A percentile compares a stretch with the other conserved stretches of the same genome.
These are phyloP conservation scores for Napeogenes inachia DNA, from an alignment of 2,888 invertebrate genomes.

Conservation along the genomic window DNA sequence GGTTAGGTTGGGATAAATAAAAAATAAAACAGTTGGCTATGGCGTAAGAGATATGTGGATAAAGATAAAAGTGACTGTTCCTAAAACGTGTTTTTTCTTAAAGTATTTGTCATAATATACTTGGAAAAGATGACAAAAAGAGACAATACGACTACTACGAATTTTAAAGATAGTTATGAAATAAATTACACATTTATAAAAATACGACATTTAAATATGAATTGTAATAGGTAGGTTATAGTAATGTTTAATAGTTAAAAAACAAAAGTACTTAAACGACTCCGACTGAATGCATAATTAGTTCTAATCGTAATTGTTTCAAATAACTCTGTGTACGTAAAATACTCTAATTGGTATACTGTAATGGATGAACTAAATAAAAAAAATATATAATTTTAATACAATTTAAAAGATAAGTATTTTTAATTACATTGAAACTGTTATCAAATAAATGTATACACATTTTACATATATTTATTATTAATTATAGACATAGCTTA, in stretches of 20 bases:
- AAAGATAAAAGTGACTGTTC: neutral
- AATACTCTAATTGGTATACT: slow-evolving; percentile 34
- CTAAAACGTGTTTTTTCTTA: neutral
- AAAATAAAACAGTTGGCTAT: slow-evolving; percentile 18
- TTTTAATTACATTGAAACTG: too few relatives aligned
- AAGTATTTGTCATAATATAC: too few relatives aligned
- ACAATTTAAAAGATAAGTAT: neutral
- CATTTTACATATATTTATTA: too few relatives aligned
- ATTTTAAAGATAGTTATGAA: too few relatives aligned
- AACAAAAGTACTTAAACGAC: slow-evolving; percentile 31
- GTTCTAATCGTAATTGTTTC: slow-evolving; percentile 34
- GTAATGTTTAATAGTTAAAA: too few relatives aligned
- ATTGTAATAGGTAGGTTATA: too few relatives aligned
- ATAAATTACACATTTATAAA: too few relatives aligned
- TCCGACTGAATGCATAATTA: slow-evolving; percentile 40
- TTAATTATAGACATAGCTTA: too few relatives aligned
- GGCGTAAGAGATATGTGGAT: neutral
- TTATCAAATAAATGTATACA: too few relatives aligned
- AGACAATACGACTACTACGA: too few relatives aligned
- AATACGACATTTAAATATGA: too few relatives aligned
- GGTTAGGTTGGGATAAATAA: slow-evolving; percentile 8
- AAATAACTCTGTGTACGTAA: slow-evolving; percentile 34
- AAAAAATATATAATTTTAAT: slow-evolving; percentile 5
- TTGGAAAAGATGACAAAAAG: too few relatives aligned
- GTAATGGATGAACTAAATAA: slow-evolving; percentile 17